phyloP scores from a whole-genome alignment of 2,797 vertebrate genomes.

The Bradypodion ventrale region DNA sequence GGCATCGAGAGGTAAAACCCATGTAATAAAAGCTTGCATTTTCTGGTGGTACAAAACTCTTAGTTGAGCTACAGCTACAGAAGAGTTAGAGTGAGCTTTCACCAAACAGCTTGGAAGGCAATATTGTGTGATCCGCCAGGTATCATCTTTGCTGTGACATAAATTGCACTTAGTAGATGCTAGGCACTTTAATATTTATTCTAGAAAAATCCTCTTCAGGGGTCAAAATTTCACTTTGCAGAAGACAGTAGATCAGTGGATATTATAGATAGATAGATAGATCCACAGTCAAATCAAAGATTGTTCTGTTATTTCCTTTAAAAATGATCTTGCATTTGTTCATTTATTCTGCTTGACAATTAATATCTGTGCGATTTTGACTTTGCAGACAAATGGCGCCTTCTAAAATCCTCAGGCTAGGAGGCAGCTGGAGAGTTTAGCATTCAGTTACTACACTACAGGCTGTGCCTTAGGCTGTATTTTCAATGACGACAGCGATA shows the following conservation, averaged over 20 bases:
- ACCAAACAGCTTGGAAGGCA: neutral
- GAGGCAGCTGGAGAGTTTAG: neutral
- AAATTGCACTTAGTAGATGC: constrained; percentile 55
- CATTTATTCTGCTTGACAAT: constrained; percentile 43
- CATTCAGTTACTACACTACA: too few species aligned
- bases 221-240: constrained; percentile 9
- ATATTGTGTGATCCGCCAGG: neutral
- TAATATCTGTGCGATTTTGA: neutral
- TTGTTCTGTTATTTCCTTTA: neutral
- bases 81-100: neutral
- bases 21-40: constrained; percentile 19
- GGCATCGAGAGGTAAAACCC: neutral
- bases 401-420: neutral
- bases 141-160: constrained; percentile 18
- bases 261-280: too few species aligned
- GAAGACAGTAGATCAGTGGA: constrained; percentile 25
- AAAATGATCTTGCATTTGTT: constrained; percentile 11
- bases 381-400: neutral
- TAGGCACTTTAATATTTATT: constrained; percentile 31
- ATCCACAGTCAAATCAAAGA: neutral
- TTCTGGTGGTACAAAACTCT: constrained; percentile 28
- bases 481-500: constrained; percentile 90
- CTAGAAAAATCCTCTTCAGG: constrained; percentile 32
- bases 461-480: constrained; percentile 61
- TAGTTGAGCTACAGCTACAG: neutral